These are phyloP conservation scores for Chloropsis cyanopogon DNA, from an alignment of 2,113 vertebrate species.

Conservation along the genomic window DNA sequence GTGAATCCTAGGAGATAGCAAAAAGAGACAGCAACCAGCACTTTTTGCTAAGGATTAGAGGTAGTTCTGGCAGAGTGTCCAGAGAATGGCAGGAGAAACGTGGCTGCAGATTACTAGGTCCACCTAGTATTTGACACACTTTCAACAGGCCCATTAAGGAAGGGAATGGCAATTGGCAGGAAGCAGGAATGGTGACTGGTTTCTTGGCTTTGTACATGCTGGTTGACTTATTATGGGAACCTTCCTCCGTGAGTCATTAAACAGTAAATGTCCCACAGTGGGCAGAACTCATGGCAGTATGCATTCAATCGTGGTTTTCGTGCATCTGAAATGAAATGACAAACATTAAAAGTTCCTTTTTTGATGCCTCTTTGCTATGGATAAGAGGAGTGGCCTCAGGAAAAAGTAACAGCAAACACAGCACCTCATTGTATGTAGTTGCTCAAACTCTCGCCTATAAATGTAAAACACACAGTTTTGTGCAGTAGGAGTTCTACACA, in stretches of 20 bases:
- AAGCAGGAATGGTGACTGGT: neutral
- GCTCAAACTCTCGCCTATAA: neutral
- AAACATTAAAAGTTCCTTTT: neutral
- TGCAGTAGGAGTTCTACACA: neutral
- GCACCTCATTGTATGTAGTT: fast-evolving
- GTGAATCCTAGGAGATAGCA: neutral
- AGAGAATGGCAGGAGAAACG: neutral
- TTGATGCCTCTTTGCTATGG: neutral
- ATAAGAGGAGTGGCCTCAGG: neutral
- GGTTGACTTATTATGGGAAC: neutral
- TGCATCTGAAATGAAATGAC: neutral
- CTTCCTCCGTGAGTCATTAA: neutral
- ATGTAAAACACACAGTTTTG: neutral
- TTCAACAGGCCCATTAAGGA: neutral
- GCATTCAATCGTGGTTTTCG: neutral
- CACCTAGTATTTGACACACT: neutral
- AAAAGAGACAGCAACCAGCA: no score
- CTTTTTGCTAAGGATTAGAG: neutral
- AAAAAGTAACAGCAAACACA: neutral
- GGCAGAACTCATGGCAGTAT: neutral
- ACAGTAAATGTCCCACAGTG: neutral
- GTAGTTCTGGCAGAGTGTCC: neutral
- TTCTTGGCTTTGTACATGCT: neutral
- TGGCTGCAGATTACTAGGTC: neutral
- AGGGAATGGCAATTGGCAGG: neutral